These are phyloP conservation scores for Gallirallus australis DNA, from an alignment of 2,797 vertebrate species.

Conservation along the genomic window DNA sequence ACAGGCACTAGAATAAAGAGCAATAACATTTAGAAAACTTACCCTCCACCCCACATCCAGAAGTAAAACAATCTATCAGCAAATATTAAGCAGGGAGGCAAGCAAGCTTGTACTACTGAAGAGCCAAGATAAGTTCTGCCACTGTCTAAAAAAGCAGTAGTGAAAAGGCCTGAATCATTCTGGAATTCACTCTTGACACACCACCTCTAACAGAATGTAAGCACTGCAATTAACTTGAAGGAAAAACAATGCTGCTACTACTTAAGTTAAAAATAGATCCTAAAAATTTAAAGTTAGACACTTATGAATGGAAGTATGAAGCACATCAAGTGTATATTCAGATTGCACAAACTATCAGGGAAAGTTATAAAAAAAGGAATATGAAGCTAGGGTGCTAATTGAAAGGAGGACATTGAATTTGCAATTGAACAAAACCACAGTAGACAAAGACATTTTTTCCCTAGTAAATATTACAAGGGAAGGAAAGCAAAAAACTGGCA, in stretches of 20 bases:
- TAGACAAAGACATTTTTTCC: background rate
- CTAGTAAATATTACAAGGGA: background rate
- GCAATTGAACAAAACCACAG: background rate
- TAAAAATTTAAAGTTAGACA: background rate
- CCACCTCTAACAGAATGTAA: background rate
- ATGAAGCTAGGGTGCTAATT: background rate
- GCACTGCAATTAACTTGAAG: background rate
- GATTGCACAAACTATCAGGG: background rate
- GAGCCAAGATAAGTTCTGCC: background rate
- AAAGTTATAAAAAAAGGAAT: background rate
- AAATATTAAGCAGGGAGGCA: background rate
- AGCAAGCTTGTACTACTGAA: background rate
- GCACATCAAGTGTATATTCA: background rate
- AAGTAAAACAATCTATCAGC: background rate
- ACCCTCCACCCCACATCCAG: no score
- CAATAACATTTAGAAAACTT: background rate
- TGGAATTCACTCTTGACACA: background rate
- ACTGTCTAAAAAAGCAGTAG: background rate
- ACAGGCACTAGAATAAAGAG: background rate
- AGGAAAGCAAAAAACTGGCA: background rate
- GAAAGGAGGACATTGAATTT: background rate
- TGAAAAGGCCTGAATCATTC: background rate
- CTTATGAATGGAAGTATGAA: background rate
- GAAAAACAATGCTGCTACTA: background rate
- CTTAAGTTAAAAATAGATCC: background rate